Base-by-base conservation (phyloP, 2,113 vertebrate species). In the Stigmatopora argus region DNA sequence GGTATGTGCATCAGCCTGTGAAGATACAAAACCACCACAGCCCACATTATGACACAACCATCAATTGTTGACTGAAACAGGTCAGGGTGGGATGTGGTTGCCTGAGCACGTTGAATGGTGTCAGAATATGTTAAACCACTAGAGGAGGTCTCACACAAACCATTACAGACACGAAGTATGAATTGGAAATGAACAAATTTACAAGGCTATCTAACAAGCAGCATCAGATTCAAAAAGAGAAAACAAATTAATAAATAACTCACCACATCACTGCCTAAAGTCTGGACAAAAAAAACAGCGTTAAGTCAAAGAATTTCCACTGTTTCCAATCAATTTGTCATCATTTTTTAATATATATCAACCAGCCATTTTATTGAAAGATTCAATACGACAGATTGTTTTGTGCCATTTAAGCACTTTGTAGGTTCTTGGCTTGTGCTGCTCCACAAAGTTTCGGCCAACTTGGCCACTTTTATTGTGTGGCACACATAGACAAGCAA, bases 91-190 rank as follows among this genome's bases (percentile, higher is more conserved):
- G 41, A 67, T 45, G 55, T 57, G 61, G 67, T 59, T 61, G 41
- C 69, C 67, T 44, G 57, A 75, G 69, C 69, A 66, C 52, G 34
- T 4, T 8, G 51, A 72, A 64, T 4, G 1, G 21, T 23, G 61
- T 67, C 67, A 77, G 56, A 69, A 47, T 12, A 56, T 58, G 41
- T 26, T 66, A 51, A 13, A 62, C 18, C 57, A 56, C 64, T 45
- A 41, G 64, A 41, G 31, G 19, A 44, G 21, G 38, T 21, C 17
- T 41, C n/a, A 61, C 35, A 44, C 11, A 61, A 61, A 19, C 18
- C 5, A 18, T 17, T 35, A 58, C 4, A 8, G 12, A 19, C 38
- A 11, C 35, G 19, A n/a, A 1, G 19, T 13, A 44, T 44, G 11
- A 60, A 41, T 60, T 44, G 10, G 10, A 60, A 56, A 56, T 7